Evolutionary conservation across 2,797 vertebrate species (phyloP), one percentile per base, ranked within the genome.

Genomic region (Nannoperca australis): DNA sequence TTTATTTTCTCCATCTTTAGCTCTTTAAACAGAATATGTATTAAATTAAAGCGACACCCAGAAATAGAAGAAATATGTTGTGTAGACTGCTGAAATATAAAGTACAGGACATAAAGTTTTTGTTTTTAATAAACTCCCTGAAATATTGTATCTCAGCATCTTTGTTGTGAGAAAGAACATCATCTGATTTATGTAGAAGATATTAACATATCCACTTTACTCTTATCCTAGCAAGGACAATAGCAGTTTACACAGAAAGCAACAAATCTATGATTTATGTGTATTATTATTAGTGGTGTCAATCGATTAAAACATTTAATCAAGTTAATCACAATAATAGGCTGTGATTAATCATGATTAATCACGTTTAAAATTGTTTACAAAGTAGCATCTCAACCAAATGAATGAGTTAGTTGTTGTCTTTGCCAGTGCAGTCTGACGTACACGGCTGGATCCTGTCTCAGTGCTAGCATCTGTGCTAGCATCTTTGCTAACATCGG

Each of bases 191-290:
- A 81, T 62, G 55, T 42, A 68, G 10, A 40, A 3, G 8, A 81
- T 59, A 73, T 54, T 45, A 49, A 69, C 62, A 66, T 73, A 73
- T 67, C 30, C 40, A 65, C 14, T 79, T 71, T 24, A 59, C n/a
- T 15, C 53, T 63, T 32, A 74, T 51, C 14, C 64, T 72, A 63
- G 60, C 51, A 65, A 71, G 34, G 54, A 72, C 13, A 59, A 58
- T 58, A 10, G 49, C 40, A 40, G 59, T 75, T 73, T 70, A 40
- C 22, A 73, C 2, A 64, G 56, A 58, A 71, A 45, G 32, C 7
- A 75, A 62, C 53, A 86, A 71, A 69, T 67, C 32, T 30, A 15
- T 70, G 55, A 78, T 73, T 78, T 76, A 73, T 67, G 30, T 14
- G 36, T 58, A 50, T 53, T 27, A 27, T 27, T 27, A 27, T 27